Evolutionary conservation across 2,888 invertebrate genomes (phyloP).

Genomic region (Liopterus haemorrhoidalis): DNA sequence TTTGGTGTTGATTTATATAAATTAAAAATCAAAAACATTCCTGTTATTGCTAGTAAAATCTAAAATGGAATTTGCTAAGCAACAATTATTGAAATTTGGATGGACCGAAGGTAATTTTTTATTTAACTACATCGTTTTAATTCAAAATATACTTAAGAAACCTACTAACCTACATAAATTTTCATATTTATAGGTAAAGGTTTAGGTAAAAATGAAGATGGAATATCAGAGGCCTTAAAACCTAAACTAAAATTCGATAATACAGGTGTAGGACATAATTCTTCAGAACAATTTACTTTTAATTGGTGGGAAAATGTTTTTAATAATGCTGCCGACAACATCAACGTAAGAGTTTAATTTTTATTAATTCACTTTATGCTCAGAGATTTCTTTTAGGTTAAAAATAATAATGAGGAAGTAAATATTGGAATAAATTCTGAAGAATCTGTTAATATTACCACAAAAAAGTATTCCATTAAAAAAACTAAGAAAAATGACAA

Average conservation of each 20-base stretch:
- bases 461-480: slow-evolving; percentile 40
- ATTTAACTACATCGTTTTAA: slow-evolving; percentile 1
- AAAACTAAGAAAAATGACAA: slow-evolving; percentile 37
- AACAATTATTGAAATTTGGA: slow-evolving; percentile 68
- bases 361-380: background rate
- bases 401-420: slow-evolving; percentile 32
- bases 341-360: slow-evolving; percentile 51
- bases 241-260: slow-evolving; percentile 76
- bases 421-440: slow-evolving; percentile 34
- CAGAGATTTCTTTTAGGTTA: too few species aligned
- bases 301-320: slow-evolving; percentile 82
- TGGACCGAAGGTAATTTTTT: slow-evolving; percentile 59
- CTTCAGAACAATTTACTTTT: slow-evolving; percentile 66
- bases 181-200: slow-evolving; percentile 61
- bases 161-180: background rate
- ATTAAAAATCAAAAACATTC: too few species aligned
- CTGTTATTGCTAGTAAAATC: too few species aligned
- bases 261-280: slow-evolving; percentile 71
- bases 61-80: slow-evolving; percentile 63
- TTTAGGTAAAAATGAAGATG: slow-evolving; percentile 72
- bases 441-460: slow-evolving; percentile 42
- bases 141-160: slow-evolving; percentile 8
- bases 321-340: slow-evolving; percentile 65
- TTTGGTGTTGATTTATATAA: too few species aligned
- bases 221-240: slow-evolving; percentile 70